Base-by-base conservation (phyloP, 2,888 invertebrate species). In the Diaphora mendica region DNA sequence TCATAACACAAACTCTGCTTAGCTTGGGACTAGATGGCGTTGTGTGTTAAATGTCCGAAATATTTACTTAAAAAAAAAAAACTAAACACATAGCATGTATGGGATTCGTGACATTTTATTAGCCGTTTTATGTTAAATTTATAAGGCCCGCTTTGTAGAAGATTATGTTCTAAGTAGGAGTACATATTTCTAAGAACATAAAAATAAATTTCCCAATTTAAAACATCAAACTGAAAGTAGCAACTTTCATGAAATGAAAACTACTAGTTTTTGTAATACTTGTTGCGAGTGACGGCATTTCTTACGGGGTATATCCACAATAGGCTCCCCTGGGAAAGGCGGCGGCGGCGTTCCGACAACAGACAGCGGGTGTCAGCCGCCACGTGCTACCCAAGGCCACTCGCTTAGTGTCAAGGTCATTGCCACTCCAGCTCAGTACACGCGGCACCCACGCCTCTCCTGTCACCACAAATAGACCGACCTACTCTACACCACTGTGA, bases 351-450 rank as follows among this genome's bases (percentile, higher is more conserved):
- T 92, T 93, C 94, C 95, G 94, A 94, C 95, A 94, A 94, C 95
- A 95, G 95, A 94, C 94, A 94, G 93, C 95, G 95, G 94, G 94
- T 94, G 95, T 95, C 95, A 95, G 95, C 94, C 93, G 95, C 95
- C 95, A 95, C 95, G 95, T 95, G 95, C 95, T 95, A 94, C 95
- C 95, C 95, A 95, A 95, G 95, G 95, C 95, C 95, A 95, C 93
- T 95, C 95, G 94, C 94, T 95, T 95, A 95, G 95, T 96, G 95
- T 95, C 95, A 96, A 95, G 95, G 95, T 95, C 95, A 94, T 94
- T 94, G 95, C 95, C 94, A 95, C 95, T 95, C 95, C 95, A 95
- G 94, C 94, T 93, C 92, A 88, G 93, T 92, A 93, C 95, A 94
- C 94, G 94, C 93, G 92, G 94, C 95, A 93, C 95, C 95, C 95